These are phyloP conservation scores for Macroramphosus scolopax DNA, from an alignment of 2,797 vertebrate genomes.

Conservation along the genomic window DNA sequence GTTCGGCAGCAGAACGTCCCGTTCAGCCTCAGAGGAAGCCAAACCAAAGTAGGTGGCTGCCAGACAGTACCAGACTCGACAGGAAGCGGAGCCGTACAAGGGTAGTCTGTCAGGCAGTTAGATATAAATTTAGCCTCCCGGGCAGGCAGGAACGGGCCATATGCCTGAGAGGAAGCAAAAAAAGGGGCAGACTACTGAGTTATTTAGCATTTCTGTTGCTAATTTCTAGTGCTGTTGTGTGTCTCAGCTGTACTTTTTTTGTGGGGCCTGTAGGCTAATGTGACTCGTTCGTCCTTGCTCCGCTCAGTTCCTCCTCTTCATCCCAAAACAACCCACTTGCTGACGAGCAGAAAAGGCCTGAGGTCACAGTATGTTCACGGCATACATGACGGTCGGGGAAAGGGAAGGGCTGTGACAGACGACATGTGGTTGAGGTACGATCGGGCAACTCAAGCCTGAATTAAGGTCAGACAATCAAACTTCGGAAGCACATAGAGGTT, in stretches of 20 bases:
- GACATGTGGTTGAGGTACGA: too few species aligned
- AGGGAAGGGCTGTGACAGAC: too few species aligned
- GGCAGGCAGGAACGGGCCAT: constrained; percentile 42
- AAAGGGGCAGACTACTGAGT: constrained; percentile 48
- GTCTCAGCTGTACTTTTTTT: neutral
- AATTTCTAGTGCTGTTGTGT: constrained; percentile 8
- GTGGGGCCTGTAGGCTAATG: too few species aligned
- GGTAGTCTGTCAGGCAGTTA: constrained; percentile 39
- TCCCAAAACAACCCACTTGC: neutral
- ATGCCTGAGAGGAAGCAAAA: constrained; percentile 41
- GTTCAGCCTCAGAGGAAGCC: constrained; percentile 39
- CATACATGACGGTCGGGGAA: too few species aligned
- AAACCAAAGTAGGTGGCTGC: constrained; percentile 32
- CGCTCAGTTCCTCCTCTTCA: neutral
- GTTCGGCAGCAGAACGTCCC: constrained; percentile 29
- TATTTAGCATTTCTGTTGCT: constrained; percentile 25
- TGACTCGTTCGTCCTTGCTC: neutral
- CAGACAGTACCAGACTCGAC: constrained; percentile 53
- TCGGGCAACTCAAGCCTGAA: too few species aligned
- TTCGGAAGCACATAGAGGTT: too few species aligned
- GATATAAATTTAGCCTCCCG: constrained; percentile 50
- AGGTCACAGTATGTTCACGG: too few species aligned
- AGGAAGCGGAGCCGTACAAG: constrained; percentile 47
- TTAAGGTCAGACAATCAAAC: too few species aligned
- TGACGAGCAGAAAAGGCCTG: neutral